A percentile compares a stretch with the other conserved stretches of the same genome.
phyloP scores from a whole-genome alignment of 2,888 invertebrate genomes.

The Dryadula phaetusa region DNA sequence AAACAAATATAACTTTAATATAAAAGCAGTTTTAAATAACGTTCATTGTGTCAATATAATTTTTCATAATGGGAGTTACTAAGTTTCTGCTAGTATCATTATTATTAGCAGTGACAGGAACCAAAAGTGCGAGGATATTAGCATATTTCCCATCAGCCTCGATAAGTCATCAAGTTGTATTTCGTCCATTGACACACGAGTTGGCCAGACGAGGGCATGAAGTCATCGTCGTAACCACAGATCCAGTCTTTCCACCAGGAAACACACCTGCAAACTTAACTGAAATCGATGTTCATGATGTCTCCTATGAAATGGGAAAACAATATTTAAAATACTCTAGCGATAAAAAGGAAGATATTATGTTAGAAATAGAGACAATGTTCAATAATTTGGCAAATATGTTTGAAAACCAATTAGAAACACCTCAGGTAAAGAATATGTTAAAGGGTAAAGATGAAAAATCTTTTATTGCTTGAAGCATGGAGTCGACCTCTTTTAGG shows the following conservation, averaged over 20 bases:
- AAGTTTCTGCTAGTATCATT: not conserved
- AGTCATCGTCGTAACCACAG: slow-evolving; percentile 51
- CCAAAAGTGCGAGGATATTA: slow-evolving; percentile 57
- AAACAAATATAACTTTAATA: too few species aligned
- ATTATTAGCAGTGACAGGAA: not conserved
- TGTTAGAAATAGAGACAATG: slow-evolving; percentile 27
- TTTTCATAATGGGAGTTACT: slow-evolving; percentile 5
- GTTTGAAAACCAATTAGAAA: slow-evolving; percentile 49
- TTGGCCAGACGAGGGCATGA: slow-evolving; percentile 57
- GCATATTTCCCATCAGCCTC: slow-evolving; percentile 59
- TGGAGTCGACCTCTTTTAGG: slow-evolving; percentile 42
- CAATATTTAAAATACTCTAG: slow-evolving; percentile 12
- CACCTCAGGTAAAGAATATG: slow-evolving; percentile 48
- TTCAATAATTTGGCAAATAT: slow-evolving; percentile 37
- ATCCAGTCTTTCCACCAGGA: slow-evolving; percentile 51
- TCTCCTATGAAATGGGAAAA: slow-evolving; percentile 52
- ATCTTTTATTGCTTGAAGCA: slow-evolving; percentile 47
- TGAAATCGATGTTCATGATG: slow-evolving; percentile 57
- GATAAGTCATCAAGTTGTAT: slow-evolving; percentile 58
- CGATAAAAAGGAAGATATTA: slow-evolving; percentile 21
- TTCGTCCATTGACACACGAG: slow-evolving; percentile 58
- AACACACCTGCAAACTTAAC: slow-evolving; percentile 52
- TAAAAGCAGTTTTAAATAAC: too few species aligned
- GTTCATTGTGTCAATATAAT: not conserved
- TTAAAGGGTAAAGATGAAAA: slow-evolving; percentile 46